Percentiles rank a stretch among this genome's conserved stretches.
Evolutionary conservation across 2,113 vertebrate species (phyloP).

Genomic region (Lampris incognitus): DNA sequence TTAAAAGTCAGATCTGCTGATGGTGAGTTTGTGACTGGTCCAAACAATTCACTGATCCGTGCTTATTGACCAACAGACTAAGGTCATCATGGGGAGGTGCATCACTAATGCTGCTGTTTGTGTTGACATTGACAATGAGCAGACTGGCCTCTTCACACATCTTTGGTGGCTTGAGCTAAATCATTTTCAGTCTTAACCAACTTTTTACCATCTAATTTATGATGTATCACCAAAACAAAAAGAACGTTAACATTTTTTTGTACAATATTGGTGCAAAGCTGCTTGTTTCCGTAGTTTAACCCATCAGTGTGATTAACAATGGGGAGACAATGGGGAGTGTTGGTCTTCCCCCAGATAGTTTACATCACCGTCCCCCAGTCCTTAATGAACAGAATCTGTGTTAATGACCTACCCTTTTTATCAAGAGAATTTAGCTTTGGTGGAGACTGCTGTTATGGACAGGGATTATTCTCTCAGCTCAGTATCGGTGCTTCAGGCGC

Average conservation of each 20-base stretch:
- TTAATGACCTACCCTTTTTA: slow-evolving; percentile 12
- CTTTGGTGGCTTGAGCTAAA: neutral
- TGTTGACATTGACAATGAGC: neutral
- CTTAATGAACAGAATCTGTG: slow-evolving; percentile 35
- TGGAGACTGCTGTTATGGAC: neutral
- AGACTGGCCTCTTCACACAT: neutral
- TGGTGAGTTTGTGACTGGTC: slow-evolving; percentile 53
- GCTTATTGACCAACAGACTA: slow-evolving; percentile 33
- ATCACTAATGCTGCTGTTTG: slow-evolving; percentile 17
- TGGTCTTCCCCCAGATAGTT: slow-evolving; percentile 29
- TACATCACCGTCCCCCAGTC: slow-evolving; percentile 5
- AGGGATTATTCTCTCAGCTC: neutral
- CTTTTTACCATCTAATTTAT: neutral
- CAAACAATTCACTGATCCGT: slow-evolving; percentile 55
- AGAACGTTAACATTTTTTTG: neutral
- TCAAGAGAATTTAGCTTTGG: slow-evolving; percentile 22
- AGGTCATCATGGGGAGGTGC: slow-evolving; percentile 21
- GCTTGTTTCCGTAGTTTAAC: neutral
- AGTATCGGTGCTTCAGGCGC: neutral
- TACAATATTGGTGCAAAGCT: neutral
- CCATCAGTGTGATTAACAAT: neutral
- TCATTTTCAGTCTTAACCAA: neutral
- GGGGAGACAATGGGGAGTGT: neutral
- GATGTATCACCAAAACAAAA: neutral
- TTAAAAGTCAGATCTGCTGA: slow-evolving; percentile 65